Percentiles rank a stretch among this genome's conserved stretches.
These are phyloP conservation scores for Gymnarchus niloticus DNA, from an alignment of 2,113 vertebrate species.

Conservation along the genomic window DNA sequence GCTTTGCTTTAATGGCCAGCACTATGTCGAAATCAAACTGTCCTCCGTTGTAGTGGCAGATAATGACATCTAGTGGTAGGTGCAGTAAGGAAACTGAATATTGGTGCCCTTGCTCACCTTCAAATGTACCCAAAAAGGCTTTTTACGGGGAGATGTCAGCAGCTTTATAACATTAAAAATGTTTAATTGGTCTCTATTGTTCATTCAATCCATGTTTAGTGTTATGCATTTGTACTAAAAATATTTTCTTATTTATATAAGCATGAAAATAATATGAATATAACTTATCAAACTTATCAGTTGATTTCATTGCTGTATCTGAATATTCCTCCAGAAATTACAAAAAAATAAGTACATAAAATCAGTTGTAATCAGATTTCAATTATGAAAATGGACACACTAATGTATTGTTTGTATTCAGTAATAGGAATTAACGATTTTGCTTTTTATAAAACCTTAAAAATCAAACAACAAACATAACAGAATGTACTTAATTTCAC, in stretches of 20 bases:
- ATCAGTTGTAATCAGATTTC: background rate
- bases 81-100: background rate
- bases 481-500: too few relatives aligned
- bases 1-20: too few relatives aligned
- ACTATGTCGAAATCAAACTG: too few relatives aligned
- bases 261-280: background rate
- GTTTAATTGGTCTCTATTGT: background rate
- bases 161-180: background rate
- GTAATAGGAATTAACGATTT: too few relatives aligned
- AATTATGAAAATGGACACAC: background rate
- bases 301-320: too few relatives aligned
- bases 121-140: background rate
- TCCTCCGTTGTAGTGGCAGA: too few relatives aligned
- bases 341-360: background rate
- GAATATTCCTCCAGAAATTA: too few relatives aligned
- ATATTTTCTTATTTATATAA: background rate
- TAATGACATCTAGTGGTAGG: background rate
- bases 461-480: too few relatives aligned
- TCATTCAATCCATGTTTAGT: background rate
- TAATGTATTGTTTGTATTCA: background rate
- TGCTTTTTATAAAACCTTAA: too few relatives aligned
- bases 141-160: background rate
- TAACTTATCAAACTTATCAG: too few relatives aligned
- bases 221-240: background rate
- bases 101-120: background rate